A percentile compares a stretch with the other conserved stretches of the same genome.
These are phyloP conservation scores for Podarcis muralis DNA, from an alignment of 2,113 vertebrate genomes.

Conservation along the genomic window DNA sequence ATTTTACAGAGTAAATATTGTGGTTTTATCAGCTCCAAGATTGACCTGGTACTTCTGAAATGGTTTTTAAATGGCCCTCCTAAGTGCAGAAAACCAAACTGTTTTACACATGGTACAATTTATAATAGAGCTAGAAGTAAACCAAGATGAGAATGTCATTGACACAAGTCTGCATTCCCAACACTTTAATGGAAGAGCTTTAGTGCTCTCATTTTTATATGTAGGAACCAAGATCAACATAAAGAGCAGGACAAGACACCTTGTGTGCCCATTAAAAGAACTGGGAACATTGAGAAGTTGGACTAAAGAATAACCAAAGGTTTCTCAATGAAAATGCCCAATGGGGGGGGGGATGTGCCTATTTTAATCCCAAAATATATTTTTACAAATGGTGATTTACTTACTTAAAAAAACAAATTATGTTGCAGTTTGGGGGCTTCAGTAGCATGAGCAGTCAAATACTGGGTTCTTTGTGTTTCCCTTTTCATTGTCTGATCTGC, in stretches of 20 bases:
- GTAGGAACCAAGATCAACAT: slow-evolving; percentile 14
- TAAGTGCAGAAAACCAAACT: slow-evolving; percentile 37
- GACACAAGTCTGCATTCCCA: slow-evolving; percentile 39
- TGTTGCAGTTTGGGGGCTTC: not conserved
- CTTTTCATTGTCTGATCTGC: not conserved
- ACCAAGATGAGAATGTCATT: slow-evolving; percentile 45
- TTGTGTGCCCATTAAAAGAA: not conserved
- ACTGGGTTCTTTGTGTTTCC: not conserved
- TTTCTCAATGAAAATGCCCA: not conserved
- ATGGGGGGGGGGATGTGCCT: not conserved
- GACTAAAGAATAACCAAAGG: not conserved
- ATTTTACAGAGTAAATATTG: not conserved
- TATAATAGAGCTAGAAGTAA: slow-evolving; percentile 48
- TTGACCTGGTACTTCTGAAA: slow-evolving; percentile 5
- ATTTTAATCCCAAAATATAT: not conserved
- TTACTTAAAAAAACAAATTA: not conserved
- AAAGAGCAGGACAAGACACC: slow-evolving; percentile 11
- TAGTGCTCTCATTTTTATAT: slow-evolving; percentile 25
- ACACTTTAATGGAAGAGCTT: slow-evolving; percentile 22
- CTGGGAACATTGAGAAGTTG: not conserved
- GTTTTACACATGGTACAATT: slow-evolving; percentile 22
- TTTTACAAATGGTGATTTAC: not conserved
- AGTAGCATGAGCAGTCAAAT: not conserved
- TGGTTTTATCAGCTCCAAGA: slow-evolving; percentile 17
- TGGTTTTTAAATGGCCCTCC: slow-evolving; percentile 25